phyloP scores from a whole-genome alignment of 2,888 invertebrate genomes.

The Cheilosia vernalis region DNA sequence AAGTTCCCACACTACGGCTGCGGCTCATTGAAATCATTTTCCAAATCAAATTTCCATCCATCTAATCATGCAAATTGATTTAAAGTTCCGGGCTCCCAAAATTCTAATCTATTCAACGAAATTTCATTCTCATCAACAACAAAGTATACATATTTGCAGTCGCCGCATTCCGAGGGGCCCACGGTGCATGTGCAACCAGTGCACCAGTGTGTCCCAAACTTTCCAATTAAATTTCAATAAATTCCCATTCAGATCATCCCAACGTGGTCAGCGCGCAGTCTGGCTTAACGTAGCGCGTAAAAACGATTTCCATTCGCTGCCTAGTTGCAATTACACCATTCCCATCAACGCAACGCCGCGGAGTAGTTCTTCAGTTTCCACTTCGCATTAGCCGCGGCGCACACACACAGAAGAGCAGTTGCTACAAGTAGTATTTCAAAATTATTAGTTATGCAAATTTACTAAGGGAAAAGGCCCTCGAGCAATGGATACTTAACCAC shows the following conservation, averaged over 20 bases:
- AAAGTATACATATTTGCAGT: not conserved
- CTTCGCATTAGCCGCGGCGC: conserved; percentile 1
- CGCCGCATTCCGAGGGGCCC: conserved; percentile 4
- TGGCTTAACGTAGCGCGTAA: conserved; percentile 40
- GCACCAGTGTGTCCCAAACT: conserved; percentile 36
- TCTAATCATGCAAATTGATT: conserved; percentile 36
- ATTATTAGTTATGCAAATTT: conserved; percentile 75
- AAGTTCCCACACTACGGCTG: not conserved
- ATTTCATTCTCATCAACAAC: conserved; percentile 28
- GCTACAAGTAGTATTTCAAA: conserved; percentile 67
- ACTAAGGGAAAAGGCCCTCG: conserved; percentile 69
- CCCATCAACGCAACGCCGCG: conserved; percentile 10
- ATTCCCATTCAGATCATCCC: conserved; percentile 40
- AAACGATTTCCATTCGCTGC: conserved; percentile 29
- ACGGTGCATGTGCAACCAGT: not conserved
- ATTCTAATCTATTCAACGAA: not conserved
- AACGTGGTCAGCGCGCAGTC: conserved; percentile 41
- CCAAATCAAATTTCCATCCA: conserved; percentile 2
- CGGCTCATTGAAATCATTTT: not conserved
- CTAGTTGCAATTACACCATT: conserved; percentile 59
- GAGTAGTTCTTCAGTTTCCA: not conserved
- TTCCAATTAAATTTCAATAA: conserved; percentile 70
- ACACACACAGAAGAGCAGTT: conserved; percentile 13
- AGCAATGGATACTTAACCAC: conserved; percentile 75
- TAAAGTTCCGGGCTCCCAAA: conserved; percentile 16